phyloP scores from a whole-genome alignment of 1,140 invertebrate species.

The Heliconius eleuchia region DNA sequence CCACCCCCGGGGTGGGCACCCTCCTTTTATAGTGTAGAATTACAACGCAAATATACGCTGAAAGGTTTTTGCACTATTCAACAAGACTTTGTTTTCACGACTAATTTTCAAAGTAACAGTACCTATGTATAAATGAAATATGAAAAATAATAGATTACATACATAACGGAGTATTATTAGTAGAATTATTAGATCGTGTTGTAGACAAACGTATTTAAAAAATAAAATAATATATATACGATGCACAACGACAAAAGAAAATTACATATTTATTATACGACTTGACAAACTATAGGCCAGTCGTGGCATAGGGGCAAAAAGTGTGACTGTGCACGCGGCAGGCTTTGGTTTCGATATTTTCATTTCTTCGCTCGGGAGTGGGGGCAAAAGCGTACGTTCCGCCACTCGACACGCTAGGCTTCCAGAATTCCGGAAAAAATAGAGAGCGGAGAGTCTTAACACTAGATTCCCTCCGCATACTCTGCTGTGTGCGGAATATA shows the following conservation, averaged over 20 bases:
- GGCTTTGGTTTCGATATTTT: too few species aligned
- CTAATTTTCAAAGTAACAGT: constrained; percentile 5
- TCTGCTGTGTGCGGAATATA: not conserved
- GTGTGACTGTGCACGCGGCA: too few species aligned
- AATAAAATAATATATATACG: too few species aligned
- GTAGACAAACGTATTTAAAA: too few species aligned
- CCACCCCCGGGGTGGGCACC: constrained; percentile 13
- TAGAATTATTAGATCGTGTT: too few species aligned
- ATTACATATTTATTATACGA: too few species aligned
- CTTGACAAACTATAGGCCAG: too few species aligned
- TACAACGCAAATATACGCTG: constrained; percentile 1
- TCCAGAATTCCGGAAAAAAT: not conserved
- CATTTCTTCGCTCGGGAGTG: too few species aligned
- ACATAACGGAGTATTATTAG: not conserved
- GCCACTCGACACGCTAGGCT: not conserved
- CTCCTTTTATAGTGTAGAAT: constrained; percentile 10
- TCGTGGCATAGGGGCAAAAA: too few species aligned
- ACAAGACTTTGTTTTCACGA: not conserved
- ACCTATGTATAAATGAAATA: not conserved
- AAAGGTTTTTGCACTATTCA: not conserved
- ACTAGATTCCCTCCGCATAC: not conserved
- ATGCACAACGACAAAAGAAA: too few species aligned
- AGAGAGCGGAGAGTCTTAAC: not conserved
- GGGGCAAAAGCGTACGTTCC: not conserved
- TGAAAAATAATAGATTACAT: too few species aligned